These are phyloP conservation scores for Poecilobothrus nobilitatus DNA, from an alignment of 2,888 invertebrate genomes.

Conservation along the genomic window DNA sequence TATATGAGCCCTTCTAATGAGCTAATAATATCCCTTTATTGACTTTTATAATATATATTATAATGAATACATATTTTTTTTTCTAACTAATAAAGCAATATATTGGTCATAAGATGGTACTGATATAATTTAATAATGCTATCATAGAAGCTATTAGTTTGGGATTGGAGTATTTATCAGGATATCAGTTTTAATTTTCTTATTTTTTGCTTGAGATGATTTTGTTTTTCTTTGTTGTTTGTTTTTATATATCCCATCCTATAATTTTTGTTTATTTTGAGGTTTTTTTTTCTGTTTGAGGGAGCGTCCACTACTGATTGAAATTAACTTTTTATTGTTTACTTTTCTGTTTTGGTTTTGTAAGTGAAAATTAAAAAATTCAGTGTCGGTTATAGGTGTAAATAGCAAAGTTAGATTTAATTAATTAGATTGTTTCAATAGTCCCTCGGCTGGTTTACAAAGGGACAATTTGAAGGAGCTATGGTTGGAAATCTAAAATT, in stretches of 20 bases:
- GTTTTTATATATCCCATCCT: background rate
- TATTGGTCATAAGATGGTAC: background rate
- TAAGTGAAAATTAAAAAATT: too few relatives aligned
- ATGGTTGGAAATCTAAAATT: too few relatives aligned
- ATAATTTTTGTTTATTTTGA: background rate
- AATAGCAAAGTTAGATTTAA: too few relatives aligned
- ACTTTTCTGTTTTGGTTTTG: too few relatives aligned
- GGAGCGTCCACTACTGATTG: background rate
- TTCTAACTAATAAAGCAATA: background rate
- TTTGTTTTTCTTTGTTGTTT: background rate
- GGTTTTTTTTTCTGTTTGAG: background rate
- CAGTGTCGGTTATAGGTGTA: too few relatives aligned
- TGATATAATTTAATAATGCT: background rate
- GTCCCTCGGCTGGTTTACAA: too few relatives aligned
- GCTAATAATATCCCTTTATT: conserved; percentile 10
- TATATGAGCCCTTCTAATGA: background rate
- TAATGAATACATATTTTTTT: background rate
- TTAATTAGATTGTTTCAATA: too few relatives aligned
- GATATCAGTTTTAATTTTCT: background rate
- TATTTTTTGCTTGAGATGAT: background rate
- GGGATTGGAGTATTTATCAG: conserved; percentile 1
- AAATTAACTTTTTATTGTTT: background rate
- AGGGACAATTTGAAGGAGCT: too few relatives aligned
- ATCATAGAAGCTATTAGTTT: background rate
- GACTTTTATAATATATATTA: background rate